phyloP scores from a whole-genome alignment of 2,113 vertebrate species.

The Scomber colias region DNA sequence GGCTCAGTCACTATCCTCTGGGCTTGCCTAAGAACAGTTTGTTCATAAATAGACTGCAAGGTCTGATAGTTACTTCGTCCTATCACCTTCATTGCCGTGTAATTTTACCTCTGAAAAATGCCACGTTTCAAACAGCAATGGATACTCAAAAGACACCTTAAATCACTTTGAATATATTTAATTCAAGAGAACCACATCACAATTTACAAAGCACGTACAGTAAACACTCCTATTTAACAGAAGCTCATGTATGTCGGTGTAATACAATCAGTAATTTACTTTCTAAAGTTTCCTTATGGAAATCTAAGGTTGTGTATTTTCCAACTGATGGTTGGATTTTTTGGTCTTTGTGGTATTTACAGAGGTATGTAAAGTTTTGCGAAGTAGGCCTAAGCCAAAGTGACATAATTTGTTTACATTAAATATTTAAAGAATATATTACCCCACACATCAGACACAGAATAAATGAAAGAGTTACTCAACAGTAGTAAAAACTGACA shows the following conservation, averaged over 20 bases:
- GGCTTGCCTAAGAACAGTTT: too few species aligned
- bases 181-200: slow-evolving; percentile 30
- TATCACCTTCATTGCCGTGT: too few species aligned
- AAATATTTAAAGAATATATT: neutral
- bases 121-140: neutral
- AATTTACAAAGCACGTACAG: slow-evolving; percentile 18
- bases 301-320: neutral
- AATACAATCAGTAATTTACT: neutral
- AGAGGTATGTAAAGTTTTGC: neutral
- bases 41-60: too few species aligned
- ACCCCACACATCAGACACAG: slow-evolving; percentile 8
- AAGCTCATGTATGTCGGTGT: neutral
- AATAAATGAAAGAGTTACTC: slow-evolving; percentile 13
- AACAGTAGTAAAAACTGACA: neutral
- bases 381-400: neutral
- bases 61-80: too few species aligned
- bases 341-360: neutral
- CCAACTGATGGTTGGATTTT: neutral
- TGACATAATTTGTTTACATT: neutral
- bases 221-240: neutral
- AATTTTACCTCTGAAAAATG: neutral
- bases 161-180: slow-evolving; percentile 29
- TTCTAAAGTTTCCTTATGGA: neutral
- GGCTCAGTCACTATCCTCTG: too few species aligned
- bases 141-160: neutral